Percentiles rank a stretch among this genome's conserved stretches.
These are phyloP conservation scores for Zoanthus sociatus DNA, from an alignment of 92 coral and sea anemone genomes.

Conservation along the genomic window DNA sequence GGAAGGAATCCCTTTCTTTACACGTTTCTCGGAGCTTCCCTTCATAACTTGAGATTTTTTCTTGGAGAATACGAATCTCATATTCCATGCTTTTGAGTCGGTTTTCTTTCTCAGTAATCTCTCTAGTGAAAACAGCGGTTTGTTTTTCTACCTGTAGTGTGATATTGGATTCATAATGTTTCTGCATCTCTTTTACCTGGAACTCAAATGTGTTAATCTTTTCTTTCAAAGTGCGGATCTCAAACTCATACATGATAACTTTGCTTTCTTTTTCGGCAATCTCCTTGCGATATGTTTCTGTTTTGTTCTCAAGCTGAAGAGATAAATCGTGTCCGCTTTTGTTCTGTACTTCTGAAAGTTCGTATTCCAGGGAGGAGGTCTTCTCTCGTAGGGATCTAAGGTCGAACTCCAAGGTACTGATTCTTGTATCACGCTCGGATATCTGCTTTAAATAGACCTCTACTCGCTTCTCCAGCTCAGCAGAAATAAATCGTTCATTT, in stretches of 20 bases:
- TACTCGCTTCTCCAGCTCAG: constrained; percentile 44
- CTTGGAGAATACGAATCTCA: constrained; percentile 42
- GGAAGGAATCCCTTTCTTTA: constrained; percentile 53
- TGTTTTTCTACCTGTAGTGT: constrained; percentile 51
- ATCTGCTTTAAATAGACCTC: constrained; percentile 45
- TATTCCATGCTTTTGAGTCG: constrained; percentile 39
- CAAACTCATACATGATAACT: constrained; percentile 47
- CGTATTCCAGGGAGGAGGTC: constrained; percentile 26
- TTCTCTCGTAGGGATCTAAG: constrained; percentile 39
- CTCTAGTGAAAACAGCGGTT: constrained; percentile 24
- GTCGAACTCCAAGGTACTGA: constrained; percentile 44
- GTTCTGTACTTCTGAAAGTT: constrained; percentile 34
- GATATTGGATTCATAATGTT: constrained; percentile 28
- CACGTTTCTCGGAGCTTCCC: constrained; percentile 46
- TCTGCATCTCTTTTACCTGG: constrained; percentile 43
- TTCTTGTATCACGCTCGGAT: constrained; percentile 37
- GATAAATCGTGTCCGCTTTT: constrained; percentile 56
- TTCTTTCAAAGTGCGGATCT: constrained; percentile 50
- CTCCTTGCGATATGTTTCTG: constrained; percentile 54
- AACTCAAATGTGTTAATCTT: constrained; percentile 47
- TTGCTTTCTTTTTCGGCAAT: constrained; percentile 52
- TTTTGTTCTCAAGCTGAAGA: constrained; percentile 51
- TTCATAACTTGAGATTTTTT: constrained; percentile 38
- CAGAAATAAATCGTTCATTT: constrained; percentile 49
- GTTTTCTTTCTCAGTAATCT: constrained; percentile 45